These are phyloP conservation scores for Frankliniella fusca DNA, from an alignment of 2,888 invertebrate genomes.

Conservation along the genomic window DNA sequence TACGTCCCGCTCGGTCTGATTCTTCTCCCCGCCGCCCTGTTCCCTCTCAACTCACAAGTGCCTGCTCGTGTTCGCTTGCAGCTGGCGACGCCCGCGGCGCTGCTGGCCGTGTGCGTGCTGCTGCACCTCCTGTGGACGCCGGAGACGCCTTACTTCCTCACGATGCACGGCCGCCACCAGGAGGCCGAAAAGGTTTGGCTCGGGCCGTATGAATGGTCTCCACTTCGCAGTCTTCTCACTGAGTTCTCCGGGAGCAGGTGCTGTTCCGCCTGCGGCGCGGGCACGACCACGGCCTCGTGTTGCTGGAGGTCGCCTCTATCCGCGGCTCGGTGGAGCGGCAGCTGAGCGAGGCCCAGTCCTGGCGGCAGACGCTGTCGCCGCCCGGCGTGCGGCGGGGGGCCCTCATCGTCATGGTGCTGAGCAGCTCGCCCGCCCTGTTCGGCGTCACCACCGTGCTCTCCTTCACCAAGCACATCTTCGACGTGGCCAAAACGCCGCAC, in stretches of 20 bases:
- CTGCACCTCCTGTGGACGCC: background rate
- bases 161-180: background rate
- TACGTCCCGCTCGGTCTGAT: background rate
- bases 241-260: background rate
- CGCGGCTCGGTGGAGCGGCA: background rate
- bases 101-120: background rate
- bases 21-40: background rate
- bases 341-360: background rate
- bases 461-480: constrained; percentile 8
- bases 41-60: too few relatives aligned
- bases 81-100: background rate
- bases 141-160: background rate
- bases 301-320: background rate
- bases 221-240: too few relatives aligned
- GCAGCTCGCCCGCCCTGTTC: background rate
- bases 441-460: constrained; percentile 15
- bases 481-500: background rate
- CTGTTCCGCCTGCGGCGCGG: constrained; percentile 5
- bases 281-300: background rate
- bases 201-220: background rate
- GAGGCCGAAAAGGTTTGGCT: background rate
- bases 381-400: background rate
- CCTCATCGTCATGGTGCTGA: constrained; percentile 18
- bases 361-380: constrained; percentile 6
- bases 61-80: background rate